Conservation (phyloP, 2,888 invertebrate genomes). For the Isotomurus palustris region DNA sequence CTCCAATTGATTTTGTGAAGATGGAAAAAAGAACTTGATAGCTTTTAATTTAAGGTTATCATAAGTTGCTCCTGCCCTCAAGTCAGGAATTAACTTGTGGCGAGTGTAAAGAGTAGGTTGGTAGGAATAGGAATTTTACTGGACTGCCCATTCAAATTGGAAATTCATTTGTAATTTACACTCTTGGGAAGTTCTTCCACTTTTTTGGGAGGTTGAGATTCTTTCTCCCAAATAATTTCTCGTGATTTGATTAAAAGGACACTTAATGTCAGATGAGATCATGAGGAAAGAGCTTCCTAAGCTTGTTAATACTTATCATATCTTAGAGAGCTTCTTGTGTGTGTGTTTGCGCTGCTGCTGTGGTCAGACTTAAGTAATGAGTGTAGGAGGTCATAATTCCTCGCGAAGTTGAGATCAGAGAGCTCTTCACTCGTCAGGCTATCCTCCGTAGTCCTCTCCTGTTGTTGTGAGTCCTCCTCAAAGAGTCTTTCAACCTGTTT, state of each 20-base stretch:
- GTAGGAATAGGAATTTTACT: neutral
- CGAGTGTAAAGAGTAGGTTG: too few species aligned
- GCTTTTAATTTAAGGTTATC: too few species aligned
- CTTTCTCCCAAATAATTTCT: neutral
- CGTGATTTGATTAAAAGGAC: slow-evolving; percentile 21
- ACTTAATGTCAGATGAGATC: slow-evolving; percentile 18
- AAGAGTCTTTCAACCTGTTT: too few species aligned
- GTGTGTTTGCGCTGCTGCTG: slow-evolving; percentile 2
- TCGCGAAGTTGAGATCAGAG: too few species aligned
- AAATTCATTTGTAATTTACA: neutral
- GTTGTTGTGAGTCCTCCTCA: too few species aligned
- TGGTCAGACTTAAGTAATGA: slow-evolving; percentile 17
- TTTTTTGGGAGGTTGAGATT: neutral
- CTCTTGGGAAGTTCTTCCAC: neutral
- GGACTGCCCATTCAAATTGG: neutral
- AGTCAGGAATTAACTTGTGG: too few species aligned
- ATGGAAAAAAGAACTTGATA: too few species aligned
- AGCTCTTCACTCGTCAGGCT: too few species aligned
- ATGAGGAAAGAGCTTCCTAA: slow-evolving; percentile 3
- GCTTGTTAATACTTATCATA: neutral
- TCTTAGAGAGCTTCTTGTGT: slow-evolving; percentile 12
- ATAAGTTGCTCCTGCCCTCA: too few species aligned
- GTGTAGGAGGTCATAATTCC: slow-evolving; percentile 17
- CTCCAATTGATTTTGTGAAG: too few species aligned
- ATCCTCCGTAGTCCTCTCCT: too few species aligned